Conservation (phyloP, 2,113 vertebrate species). For the Zootoca vivipara region DNA sequence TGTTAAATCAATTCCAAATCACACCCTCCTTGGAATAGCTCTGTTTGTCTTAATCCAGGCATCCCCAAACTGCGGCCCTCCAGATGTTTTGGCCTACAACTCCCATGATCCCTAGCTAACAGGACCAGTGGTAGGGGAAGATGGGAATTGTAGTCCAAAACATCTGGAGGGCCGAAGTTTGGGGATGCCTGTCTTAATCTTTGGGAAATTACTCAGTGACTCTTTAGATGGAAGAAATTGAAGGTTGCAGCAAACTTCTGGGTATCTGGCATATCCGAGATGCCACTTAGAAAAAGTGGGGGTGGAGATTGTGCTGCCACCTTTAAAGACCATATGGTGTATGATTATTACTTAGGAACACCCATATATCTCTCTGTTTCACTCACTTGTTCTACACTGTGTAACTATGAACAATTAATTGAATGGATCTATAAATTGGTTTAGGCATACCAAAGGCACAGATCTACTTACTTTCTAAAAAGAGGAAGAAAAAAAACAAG, state of each 20-base stretch:
- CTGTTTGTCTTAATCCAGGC: too few relatives aligned
- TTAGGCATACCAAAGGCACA: not conserved
- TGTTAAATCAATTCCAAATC: not conserved
- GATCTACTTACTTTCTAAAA: not conserved
- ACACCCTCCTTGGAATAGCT: not conserved
- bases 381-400: not conserved
- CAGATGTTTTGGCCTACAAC: too few relatives aligned
- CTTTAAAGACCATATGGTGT: not conserved
- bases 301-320: not conserved
- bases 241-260: not conserved
- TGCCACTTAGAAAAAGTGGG: not conserved
- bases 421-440: not conserved
- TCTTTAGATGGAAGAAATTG: not conserved
- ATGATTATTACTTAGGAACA: not conserved
- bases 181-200: too few relatives aligned
- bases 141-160: too few relatives aligned
- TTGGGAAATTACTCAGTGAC: not conserved
- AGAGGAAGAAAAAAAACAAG: not conserved
- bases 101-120: too few relatives aligned
- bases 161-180: too few relatives aligned
- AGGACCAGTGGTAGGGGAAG: too few relatives aligned
- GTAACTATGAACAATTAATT: not conserved
- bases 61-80: too few relatives aligned
- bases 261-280: not conserved
- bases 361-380: not conserved